Conservation (phyloP, 2,113 vertebrate genomes). For the Spermophilus dauricus region DNA sequence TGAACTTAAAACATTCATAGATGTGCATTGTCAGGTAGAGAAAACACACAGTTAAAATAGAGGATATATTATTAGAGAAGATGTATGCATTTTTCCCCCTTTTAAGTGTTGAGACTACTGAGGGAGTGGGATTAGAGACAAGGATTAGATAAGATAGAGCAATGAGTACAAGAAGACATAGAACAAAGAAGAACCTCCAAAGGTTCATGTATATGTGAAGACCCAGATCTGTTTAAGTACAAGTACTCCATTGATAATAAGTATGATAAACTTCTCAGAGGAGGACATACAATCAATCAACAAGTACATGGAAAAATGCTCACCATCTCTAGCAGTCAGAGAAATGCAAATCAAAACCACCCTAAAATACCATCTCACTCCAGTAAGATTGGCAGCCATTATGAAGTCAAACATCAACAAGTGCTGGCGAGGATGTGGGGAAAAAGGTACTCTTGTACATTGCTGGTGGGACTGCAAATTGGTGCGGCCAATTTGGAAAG, state of each 20-base stretch:
- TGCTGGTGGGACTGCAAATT: no score
- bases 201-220: neutral
- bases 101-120: neutral
- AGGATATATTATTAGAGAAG: neutral
- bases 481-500: no score
- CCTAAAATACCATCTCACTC: no score
- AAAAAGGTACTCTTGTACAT: no score
- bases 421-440: no score
- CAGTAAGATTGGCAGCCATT: no score
- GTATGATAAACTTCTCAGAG: no score
- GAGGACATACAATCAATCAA: no score
- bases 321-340: no score
- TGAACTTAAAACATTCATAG: neutral
- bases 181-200: neutral
- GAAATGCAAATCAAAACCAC: no score
- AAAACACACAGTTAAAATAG: neutral
- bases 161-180: neutral
- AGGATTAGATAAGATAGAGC: neutral
- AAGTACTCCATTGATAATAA: neutral
- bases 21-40: neutral
- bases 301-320: no score
- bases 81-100: neutral
- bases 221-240: neutral
- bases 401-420: no score
- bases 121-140: neutral